A percentile compares a stretch with the other conserved stretches of the same genome.
These are phyloP conservation scores for Gandaritis pyraliata DNA, from an alignment of 2,888 invertebrate genomes.

Conservation along the genomic window DNA sequence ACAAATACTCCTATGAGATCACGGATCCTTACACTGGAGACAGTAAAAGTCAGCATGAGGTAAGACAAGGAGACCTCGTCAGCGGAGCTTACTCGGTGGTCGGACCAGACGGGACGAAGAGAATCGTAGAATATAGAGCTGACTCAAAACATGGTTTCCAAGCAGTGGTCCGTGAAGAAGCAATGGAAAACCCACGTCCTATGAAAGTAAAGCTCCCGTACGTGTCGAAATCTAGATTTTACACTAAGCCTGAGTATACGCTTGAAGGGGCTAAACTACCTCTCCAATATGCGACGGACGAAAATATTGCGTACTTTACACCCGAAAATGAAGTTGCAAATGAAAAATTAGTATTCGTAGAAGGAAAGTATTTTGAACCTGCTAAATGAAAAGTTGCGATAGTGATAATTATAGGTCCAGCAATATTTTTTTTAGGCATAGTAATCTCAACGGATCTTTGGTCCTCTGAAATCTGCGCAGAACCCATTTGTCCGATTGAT, in stretches of 20 bases:
- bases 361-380: constrained; percentile 67
- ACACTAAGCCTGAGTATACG: constrained; percentile 37
- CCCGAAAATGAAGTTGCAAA: constrained; percentile 57
- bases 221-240: constrained; percentile 28
- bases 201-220: constrained; percentile 25
- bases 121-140: constrained; percentile 78
- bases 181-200: constrained; percentile 45
- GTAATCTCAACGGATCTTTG: no score
- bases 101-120: constrained; percentile 75
- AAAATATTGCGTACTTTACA: constrained; percentile 53
- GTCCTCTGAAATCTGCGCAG: no score
- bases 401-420: not conserved
- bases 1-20: constrained; percentile 76
- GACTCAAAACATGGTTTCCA: constrained; percentile 81
- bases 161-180: constrained; percentile 78
- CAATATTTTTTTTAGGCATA: no score
- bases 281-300: constrained; percentile 38
- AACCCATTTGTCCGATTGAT: no score
- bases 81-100: constrained; percentile 72
- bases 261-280: constrained; percentile 39
- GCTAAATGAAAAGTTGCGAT: constrained; percentile 33
- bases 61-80: constrained; percentile 68
- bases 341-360: constrained; percentile 42
- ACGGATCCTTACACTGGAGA: constrained; percentile 83
- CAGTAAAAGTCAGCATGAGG: constrained; percentile 73